Evolutionary conservation across 2,888 invertebrate species (phyloP).

Genomic region (Chalcosyrphus nemorum): DNA sequence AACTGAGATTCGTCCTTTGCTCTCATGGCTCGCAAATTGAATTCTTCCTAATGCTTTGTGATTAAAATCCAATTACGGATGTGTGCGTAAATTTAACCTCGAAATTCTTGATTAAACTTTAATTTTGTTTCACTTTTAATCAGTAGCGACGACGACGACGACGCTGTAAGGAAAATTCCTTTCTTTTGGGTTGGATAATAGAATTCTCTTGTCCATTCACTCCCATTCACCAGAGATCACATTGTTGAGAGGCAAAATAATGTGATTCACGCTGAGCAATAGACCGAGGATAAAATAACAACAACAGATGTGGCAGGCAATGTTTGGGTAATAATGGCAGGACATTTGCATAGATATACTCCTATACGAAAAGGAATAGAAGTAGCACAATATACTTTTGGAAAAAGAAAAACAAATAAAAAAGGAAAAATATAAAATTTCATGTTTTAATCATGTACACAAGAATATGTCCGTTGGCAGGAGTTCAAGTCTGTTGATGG

Average conservation of each 20-base stretch:
- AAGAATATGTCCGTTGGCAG: slow-evolving; percentile 19
- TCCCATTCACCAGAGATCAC: background rate
- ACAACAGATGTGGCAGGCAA: slow-evolving; percentile 17
- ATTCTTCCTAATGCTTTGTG: background rate
- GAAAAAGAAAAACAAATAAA: background rate
- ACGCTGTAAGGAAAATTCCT: background rate
- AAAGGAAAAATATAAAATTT: slow-evolving; percentile 16
- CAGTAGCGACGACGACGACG: too few species aligned
- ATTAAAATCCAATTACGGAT: slow-evolving; percentile 16
- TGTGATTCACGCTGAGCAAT: background rate
- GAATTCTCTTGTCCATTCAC: background rate
- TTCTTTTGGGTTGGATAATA: background rate
- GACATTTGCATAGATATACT: slow-evolving; percentile 5
- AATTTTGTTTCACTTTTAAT: background rate
- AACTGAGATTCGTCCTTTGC: background rate
- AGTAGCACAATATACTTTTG: background rate
- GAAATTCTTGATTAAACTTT: slow-evolving; percentile 6
- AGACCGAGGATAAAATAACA: background rate
- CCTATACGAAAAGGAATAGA: background rate
- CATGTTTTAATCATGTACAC: slow-evolving; percentile 32
- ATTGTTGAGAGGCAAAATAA: background rate
- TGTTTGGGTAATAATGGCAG: slow-evolving; percentile 18
- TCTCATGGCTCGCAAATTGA: background rate
- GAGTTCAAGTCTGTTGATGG: slow-evolving; percentile 22
- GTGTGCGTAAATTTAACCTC: background rate